Evolutionary conservation across 2,888 invertebrate genomes (phyloP).

Genomic region (Ganaspis brasiliensis): DNA sequence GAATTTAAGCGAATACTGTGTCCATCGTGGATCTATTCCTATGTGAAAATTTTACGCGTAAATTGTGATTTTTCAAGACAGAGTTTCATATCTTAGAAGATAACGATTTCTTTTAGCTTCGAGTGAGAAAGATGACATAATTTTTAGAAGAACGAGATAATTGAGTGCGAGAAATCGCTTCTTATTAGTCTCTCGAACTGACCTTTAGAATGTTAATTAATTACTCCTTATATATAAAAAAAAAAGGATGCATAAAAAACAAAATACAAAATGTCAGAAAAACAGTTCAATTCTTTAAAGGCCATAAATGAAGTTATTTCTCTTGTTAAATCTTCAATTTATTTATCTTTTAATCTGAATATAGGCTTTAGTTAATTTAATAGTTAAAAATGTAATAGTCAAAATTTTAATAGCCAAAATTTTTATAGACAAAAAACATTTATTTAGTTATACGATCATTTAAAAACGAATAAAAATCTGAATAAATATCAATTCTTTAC

Average conservation of each 20-base stretch:
- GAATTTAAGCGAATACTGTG: slow-evolving; percentile 25
- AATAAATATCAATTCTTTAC: too few species aligned
- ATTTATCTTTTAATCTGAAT: too few species aligned
- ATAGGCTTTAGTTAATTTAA: neutral
- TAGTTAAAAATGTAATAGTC: too few species aligned
- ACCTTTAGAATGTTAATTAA: slow-evolving; percentile 24
- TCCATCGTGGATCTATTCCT: slow-evolving; percentile 8
- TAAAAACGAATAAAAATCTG: too few species aligned
- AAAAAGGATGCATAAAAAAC: neutral
- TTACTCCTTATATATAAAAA: neutral
- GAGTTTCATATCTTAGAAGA: slow-evolving; percentile 62
- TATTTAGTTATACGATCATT: too few species aligned
- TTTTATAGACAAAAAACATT: too few species aligned
- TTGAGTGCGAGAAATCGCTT: slow-evolving; percentile 13
- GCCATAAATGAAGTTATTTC: slow-evolving; percentile 23
- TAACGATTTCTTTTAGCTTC: slow-evolving; percentile 35
- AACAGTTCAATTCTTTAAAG: neutral
- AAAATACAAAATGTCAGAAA: slow-evolving; percentile 6
- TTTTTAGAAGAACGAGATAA: neutral
- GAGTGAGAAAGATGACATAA: slow-evolving; percentile 4
- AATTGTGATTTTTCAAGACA: slow-evolving; percentile 50
- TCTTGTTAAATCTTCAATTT: neutral
- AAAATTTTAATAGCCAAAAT: too few species aligned
- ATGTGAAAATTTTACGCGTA: neutral
- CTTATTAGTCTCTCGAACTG: slow-evolving; percentile 17